Evolutionary conservation across 2,888 invertebrate genomes (phyloP), one percentile per base, ranked within the genome.

Genomic region (Hartigia nigra): DNA sequence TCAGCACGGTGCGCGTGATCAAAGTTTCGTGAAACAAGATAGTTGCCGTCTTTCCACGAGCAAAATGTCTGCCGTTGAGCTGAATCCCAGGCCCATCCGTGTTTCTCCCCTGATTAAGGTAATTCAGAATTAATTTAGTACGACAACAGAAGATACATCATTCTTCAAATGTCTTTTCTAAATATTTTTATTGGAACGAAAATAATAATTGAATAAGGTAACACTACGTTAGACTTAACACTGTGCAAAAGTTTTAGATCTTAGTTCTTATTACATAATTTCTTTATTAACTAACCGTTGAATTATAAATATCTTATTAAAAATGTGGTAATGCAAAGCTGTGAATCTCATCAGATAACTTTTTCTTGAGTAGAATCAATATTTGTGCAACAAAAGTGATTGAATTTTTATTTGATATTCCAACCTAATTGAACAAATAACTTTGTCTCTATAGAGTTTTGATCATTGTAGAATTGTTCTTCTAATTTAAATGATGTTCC

Each of bases 81-180:
- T 88, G 69, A 87, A 85, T 78, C 89, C 90, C 12, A 87, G 86
- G 87, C 96, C 97, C 86, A 94, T 96, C 83, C 94, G 95, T 89
- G 96, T 97, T 84, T 96, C 97, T 76, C 97, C 97, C 77, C 92
- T 96, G 79, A 97, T 97, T 90, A 95, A 95, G 94, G 96, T 96
- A 93, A 92, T 87, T 91, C 86, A 9, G 23, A 55, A 23, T 55
- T 9, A 23, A 55, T 55, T 23, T 55, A 39, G 39, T 39, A 55
- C 23, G 23, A 55, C 55, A 23, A 55, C 23, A 55, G 55, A 55
- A 55, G 55, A 23, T 9, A 23, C 4, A 23, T 55, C 14, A 23
- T 23, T 23, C 55, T 55, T 55, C 55, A 55, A 55, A 55, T 55
- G 55, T 55, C 23, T 9, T 2, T 9, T 23, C n/a, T 23, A 55